Conservation (phyloP, 2,113 vertebrate species). For the Toxotes chatareus region DNA sequence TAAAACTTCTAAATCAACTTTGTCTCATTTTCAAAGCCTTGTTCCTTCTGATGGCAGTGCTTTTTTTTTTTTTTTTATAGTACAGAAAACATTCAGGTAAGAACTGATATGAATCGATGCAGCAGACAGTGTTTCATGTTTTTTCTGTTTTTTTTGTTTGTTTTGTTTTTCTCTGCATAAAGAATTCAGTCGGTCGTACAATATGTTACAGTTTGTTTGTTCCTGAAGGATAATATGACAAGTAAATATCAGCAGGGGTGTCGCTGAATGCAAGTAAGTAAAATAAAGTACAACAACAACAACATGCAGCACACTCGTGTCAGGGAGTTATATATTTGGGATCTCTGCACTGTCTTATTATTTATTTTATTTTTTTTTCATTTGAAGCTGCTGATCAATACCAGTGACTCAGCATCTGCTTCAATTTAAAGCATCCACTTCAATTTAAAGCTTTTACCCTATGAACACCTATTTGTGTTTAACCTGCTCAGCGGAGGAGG, state of each 20-base stretch:
- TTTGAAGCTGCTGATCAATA: slow-evolving; percentile 56
- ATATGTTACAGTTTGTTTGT: neutral
- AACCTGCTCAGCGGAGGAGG: slow-evolving; percentile 11
- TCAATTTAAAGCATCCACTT: neutral
- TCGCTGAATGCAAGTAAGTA: slow-evolving; percentile 22
- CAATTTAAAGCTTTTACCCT: slow-evolving; percentile 9
- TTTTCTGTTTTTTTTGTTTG: too few relatives aligned
- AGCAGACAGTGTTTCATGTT: too few relatives aligned
- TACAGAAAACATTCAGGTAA: too few relatives aligned
- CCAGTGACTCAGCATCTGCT: slow-evolving; percentile 49
- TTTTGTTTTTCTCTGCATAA: too few relatives aligned
- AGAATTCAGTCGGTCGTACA: neutral
- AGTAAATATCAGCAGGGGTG: slow-evolving; percentile 27
- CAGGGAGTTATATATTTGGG: slow-evolving; percentile 15
- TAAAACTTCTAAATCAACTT: too few relatives aligned
- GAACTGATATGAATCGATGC: too few relatives aligned
- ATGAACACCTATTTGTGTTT: neutral
- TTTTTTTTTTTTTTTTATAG: too few relatives aligned
- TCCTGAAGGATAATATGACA: slow-evolving; percentile 7
- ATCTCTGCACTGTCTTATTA: neutral
- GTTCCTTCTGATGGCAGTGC: too few relatives aligned
- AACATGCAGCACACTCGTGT: neutral
- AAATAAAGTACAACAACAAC: slow-evolving; percentile 15
- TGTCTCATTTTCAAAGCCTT: too few relatives aligned
- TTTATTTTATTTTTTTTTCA: neutral